Evolutionary conservation across 2,797 vertebrate species (phyloP).

Genomic region (Xiphophorus birchmanni): DNA sequence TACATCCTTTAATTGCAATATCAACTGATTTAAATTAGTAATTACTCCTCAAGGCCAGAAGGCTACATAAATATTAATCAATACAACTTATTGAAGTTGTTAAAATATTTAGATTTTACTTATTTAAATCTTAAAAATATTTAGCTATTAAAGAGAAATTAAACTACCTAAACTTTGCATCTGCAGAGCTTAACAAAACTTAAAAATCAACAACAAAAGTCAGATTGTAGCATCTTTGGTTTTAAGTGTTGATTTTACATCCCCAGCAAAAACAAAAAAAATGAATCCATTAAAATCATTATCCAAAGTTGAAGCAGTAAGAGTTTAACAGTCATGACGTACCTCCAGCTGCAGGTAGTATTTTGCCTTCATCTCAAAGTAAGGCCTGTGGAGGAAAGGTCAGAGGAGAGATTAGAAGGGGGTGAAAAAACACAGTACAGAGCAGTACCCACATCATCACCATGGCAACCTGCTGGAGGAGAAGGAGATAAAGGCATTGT

Average conservation of each 20-base stretch:
- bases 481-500: constrained; percentile 36
- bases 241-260: background rate
- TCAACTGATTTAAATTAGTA: background rate
- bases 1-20: background rate
- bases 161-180: background rate
- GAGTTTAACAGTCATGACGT: constrained; percentile 39
- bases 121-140: too few species aligned
- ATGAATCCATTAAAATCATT: background rate
- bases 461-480: constrained; percentile 65
- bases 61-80: background rate
- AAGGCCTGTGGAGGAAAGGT: constrained; percentile 83
- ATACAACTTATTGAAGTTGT: background rate
- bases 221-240: background rate
- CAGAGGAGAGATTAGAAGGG: constrained; percentile 38
- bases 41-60: background rate
- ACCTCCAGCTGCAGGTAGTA: constrained; percentile 98
- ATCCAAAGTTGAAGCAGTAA: constrained; percentile 1
- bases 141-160: background rate
- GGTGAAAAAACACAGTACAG: constrained; percentile 46
- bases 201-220: background rate
- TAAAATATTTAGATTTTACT: too few species aligned
- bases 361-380: constrained; percentile 97
- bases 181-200: background rate
- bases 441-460: constrained; percentile 51
- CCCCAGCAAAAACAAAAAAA: background rate